Conservation (phyloP, 2,797 vertebrate species). For the Neomorphus geoffroyi region DNA sequence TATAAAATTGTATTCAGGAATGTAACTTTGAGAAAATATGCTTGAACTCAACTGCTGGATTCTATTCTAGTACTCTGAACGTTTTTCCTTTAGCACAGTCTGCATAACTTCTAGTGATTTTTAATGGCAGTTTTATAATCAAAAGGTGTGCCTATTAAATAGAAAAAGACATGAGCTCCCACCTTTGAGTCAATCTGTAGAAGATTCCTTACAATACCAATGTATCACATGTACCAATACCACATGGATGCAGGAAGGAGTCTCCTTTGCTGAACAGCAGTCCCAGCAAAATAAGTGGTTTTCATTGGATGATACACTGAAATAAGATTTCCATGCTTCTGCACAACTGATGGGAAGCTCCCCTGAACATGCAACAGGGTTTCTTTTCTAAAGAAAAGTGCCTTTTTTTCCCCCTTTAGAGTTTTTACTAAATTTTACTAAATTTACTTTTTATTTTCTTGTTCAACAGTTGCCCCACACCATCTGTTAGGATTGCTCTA, state of each 20-base stretch:
- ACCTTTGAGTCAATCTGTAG: background rate
- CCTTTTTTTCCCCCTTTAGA: background rate
- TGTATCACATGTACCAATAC: background rate
- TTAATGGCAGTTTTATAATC: background rate
- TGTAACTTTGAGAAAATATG: background rate
- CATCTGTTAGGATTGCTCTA: background rate
- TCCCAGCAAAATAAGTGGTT: background rate
- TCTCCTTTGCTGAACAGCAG: background rate
- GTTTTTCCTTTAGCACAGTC: background rate
- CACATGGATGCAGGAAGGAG: background rate
- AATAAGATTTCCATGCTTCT: background rate
- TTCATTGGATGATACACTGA: background rate
- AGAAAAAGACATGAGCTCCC: fast-evolving
- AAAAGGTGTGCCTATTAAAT: background rate
- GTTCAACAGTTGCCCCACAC: background rate
- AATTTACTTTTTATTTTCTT: background rate
- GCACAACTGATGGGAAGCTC: background rate
- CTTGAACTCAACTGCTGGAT: background rate
- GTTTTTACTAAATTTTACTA: background rate
- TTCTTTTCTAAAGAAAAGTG: background rate
- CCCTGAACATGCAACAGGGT: background rate
- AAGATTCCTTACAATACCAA: background rate
- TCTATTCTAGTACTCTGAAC: background rate
- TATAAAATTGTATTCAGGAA: background rate
- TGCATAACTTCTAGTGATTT: background rate